Base-by-base conservation (phyloP, 2,113 vertebrate genomes). In the Erinaceus europaeus region DNA sequence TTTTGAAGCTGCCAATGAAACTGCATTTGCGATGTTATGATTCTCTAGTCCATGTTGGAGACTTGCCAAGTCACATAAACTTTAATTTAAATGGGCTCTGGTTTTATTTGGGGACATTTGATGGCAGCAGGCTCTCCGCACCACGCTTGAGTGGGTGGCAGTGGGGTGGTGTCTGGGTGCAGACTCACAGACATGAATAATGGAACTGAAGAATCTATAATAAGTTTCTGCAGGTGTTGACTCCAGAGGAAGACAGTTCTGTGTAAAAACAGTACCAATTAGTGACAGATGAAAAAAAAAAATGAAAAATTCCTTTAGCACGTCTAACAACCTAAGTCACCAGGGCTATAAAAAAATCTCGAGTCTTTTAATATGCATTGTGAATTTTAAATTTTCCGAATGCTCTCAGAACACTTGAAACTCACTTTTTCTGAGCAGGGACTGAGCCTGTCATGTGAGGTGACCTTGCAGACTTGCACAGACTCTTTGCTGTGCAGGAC, bases 181-280 rank as follows among this genome's bases (percentile, higher is more conserved):
- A 38, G 50, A 84, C 75, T 32, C 50, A 34, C 75, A 89, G 87
- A 88, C 42, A 88, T 72, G 85, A 81, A 83, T 84, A 94, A 79
- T 93, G 88, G 75, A 95, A 95, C 82, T 94, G 79, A 82, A 86
- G 94, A 84, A 62, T 92, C 94, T 90, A 88, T 87, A 94, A 92
- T 94, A 84, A 88, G 40, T 27, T 91, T 83, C 91, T 89, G 81
- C 81, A 82, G 84, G 86, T 92, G 92, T 91, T 29, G 25, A 69
- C 64, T 94, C 80, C 69, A 80, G 68, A 92, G 82, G 73, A 92
- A 95, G 85, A 78, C 77, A 84, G 68, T 67, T 73, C 32, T 84
- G 40, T 93, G 84, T 75, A 92, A 85, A 92, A 76, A 90, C 46
- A 75, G 3, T 62, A 64, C 64, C 86, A 87, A 94, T 84, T 93